phyloP scores from a whole-genome alignment of 2,888 invertebrate genomes.

The Thelaira solivaga region DNA sequence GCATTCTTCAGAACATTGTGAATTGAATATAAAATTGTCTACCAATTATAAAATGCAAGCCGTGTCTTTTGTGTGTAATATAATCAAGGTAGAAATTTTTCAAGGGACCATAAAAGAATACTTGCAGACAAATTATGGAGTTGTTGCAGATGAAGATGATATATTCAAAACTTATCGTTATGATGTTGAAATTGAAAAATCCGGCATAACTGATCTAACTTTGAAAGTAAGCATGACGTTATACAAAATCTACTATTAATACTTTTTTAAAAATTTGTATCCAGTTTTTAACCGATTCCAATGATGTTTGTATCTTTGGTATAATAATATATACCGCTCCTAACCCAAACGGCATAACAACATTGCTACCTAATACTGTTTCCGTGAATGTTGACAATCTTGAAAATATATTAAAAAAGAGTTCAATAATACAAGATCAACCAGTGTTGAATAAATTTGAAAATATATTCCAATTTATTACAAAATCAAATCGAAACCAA shows the following conservation, averaged over 20 bases:
- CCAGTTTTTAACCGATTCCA: constrained; percentile 67
- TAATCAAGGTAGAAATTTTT: constrained; percentile 73
- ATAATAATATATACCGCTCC: constrained; percentile 70
- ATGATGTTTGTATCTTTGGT: constrained; percentile 74
- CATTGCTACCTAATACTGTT: constrained; percentile 63
- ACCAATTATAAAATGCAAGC: constrained; percentile 70
- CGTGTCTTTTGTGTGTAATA: constrained; percentile 71
- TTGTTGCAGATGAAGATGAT: constrained; percentile 64
- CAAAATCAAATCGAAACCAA: constrained; percentile 26
- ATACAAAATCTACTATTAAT: neutral
- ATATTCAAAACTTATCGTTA: constrained; percentile 70
- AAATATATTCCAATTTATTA: constrained; percentile 67
- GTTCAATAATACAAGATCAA: constrained; percentile 64
- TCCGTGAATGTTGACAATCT: neutral
- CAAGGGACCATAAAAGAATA: constrained; percentile 71
- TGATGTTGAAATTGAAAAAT: constrained; percentile 72
- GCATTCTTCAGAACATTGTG: constrained; percentile 67
- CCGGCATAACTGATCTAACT: constrained; percentile 70
- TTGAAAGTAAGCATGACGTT: constrained; percentile 65
- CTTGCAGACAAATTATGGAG: constrained; percentile 71
- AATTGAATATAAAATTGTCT: constrained; percentile 68
- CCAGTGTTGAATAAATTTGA: constrained; percentile 69
- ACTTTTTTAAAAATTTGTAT: too few relatives aligned
- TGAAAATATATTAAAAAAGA: constrained; percentile 69
- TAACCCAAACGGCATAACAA: constrained; percentile 73